phyloP scores from a whole-genome alignment of 2,888 invertebrate species.

The Ethmia dodecea region DNA sequence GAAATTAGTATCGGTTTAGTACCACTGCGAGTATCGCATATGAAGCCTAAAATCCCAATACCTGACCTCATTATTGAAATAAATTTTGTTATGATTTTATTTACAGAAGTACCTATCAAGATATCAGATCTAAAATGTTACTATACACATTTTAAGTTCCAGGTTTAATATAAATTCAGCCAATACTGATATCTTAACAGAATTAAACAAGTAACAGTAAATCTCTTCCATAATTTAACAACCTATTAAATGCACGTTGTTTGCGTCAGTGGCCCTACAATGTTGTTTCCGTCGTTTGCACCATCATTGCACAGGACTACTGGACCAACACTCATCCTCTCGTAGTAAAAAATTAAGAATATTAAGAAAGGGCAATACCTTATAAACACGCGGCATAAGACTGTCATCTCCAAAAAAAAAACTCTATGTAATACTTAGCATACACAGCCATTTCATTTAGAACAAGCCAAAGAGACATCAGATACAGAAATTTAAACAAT shows the following conservation, averaged over 20 bases:
- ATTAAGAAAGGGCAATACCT: neutral
- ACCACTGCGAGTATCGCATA: too few species aligned
- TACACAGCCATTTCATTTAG: conserved; percentile 52
- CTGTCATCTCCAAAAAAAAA: conserved; percentile 52
- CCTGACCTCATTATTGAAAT: too few species aligned
- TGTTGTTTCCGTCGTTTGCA: too few species aligned
- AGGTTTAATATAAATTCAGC: conserved; percentile 16
- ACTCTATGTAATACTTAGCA: conserved; percentile 50
- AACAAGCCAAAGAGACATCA: too few species aligned
- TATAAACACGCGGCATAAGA: conserved; percentile 30
- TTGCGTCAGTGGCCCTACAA: conserved; percentile 47
- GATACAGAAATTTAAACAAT: neutral
- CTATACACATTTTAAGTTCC: conserved; percentile 1
- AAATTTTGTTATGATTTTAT: too few species aligned
- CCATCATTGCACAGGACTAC: too few species aligned
- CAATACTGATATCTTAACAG: conserved; percentile 50
- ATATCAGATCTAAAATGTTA: conserved; percentile 9
- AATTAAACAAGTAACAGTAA: conserved; percentile 68
- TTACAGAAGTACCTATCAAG: conserved; percentile 7
- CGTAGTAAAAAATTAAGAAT: neutral
- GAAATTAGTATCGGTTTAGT: too few species aligned
- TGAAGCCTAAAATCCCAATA: too few species aligned
- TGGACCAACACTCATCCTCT: too few species aligned
- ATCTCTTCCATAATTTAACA: conserved; percentile 69
- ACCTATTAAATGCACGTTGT: conserved; percentile 71